A percentile compares a stretch with the other conserved stretches of the same genome.
Evolutionary conservation across 1,140 invertebrate species (phyloP).

Genomic region (Drosophila parabipectinata): DNA sequence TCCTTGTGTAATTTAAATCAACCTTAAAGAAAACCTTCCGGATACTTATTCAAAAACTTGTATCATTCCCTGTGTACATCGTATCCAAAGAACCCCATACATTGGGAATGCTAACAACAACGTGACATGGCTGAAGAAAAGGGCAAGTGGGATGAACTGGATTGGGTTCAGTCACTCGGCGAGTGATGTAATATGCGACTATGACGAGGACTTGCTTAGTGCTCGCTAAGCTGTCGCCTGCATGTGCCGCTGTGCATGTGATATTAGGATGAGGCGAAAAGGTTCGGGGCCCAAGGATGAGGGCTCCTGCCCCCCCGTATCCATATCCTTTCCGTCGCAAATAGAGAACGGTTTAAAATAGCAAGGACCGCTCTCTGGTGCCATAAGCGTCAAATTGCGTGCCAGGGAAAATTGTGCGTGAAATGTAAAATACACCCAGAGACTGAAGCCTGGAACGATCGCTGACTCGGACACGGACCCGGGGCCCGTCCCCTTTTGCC

Average conservation of each 20-base stretch:
- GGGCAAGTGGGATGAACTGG: conserved; percentile 53
- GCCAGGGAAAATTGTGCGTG: conserved; percentile 81
- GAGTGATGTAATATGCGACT: conserved; percentile 78
- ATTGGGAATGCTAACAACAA: conserved; percentile 74
- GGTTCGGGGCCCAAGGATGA: conserved; percentile 1
- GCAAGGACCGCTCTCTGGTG: conserved; percentile 37
- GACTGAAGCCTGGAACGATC: not conserved
- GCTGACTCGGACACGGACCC: not conserved
- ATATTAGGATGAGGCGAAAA: conserved; percentile 50
- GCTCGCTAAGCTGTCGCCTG: conserved; percentile 75
- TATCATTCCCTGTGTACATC: not conserved
- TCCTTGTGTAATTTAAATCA: not conserved
- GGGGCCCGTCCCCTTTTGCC: conserved; percentile 3
- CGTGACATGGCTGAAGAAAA: conserved; percentile 74
- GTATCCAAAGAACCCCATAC: conserved; percentile 1
- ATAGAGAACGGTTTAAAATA: conserved; percentile 58
- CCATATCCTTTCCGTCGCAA: not conserved
- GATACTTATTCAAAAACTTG: not conserved
- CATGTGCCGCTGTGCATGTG: conserved; percentile 73
- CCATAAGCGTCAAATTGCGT: conserved; percentile 77
- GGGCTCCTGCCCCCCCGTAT: not conserved
- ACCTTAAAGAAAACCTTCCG: not conserved
- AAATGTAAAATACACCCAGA: conserved; percentile 74
- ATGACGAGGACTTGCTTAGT: conserved; percentile 69
- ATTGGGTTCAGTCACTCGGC: conserved; percentile 63